phyloP scores from a whole-genome alignment of 2,113 vertebrate genomes.

The Coptodon rendalli region DNA sequence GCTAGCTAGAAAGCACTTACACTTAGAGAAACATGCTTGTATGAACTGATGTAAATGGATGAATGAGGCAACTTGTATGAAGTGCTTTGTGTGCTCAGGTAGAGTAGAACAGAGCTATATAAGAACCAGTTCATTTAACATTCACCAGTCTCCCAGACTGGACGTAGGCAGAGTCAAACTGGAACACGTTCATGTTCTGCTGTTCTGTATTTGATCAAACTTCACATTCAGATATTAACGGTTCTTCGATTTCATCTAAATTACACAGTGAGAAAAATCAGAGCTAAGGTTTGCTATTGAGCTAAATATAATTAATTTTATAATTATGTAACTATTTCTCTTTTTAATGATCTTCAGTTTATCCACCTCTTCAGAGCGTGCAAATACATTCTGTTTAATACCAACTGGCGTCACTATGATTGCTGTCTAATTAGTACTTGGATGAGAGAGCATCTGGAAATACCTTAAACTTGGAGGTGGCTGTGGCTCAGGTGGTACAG shows the following conservation, averaged over 20 bases:
- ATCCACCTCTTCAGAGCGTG: not conserved
- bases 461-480: not conserved
- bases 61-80: not conserved
- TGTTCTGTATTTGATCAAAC: not conserved
- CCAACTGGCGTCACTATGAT: not conserved
- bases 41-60: not conserved
- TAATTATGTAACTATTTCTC: not conserved
- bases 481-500: not conserved
- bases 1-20: not conserved
- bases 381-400: not conserved
- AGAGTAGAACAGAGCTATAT: not conserved
- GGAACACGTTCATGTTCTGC: not conserved
- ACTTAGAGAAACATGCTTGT: not conserved
- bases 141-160: not conserved
- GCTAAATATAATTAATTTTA: not conserved
- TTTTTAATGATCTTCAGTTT: not conserved
- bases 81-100: not conserved
- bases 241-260: not conserved
- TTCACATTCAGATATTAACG: not conserved
- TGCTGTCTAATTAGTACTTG: not conserved
- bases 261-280: not conserved
- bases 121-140: not conserved
- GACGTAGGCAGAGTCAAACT: not conserved
- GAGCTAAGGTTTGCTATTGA: not conserved
- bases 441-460: not conserved